Percentiles rank a stretch among this genome's conserved stretches.
Conservation (phyloP, 2,113 vertebrate genomes). For the Notiomystis cincta region DNA sequence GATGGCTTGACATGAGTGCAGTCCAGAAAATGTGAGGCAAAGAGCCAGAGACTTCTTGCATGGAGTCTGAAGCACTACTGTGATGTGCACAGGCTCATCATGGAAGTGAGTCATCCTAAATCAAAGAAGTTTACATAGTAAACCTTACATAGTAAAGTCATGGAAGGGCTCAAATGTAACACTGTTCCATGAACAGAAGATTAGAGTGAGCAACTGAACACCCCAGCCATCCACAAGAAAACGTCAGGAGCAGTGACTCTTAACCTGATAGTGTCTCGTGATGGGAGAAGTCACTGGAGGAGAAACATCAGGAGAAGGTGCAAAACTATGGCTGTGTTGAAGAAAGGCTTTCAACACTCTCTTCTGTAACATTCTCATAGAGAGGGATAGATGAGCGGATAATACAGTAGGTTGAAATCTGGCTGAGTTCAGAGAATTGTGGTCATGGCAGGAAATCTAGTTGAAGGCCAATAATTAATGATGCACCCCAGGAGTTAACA, state of each 20-base stretch:
- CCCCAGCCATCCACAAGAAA: neutral
- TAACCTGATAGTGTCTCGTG: neutral
- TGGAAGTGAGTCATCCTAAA: neutral
- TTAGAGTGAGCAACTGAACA: neutral
- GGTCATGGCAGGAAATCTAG: neutral
- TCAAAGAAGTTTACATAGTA: neutral
- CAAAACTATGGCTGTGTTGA: neutral
- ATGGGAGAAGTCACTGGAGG: neutral
- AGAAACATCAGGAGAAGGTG: neutral
- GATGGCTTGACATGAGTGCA: neutral
- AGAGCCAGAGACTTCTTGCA: neutral
- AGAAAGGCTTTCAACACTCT: neutral
- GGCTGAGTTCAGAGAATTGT: neutral
- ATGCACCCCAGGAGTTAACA: neutral
- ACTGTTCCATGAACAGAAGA: neutral
- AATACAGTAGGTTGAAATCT: neutral
- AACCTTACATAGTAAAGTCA: neutral
- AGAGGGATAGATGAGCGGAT: neutral
- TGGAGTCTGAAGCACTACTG: neutral
- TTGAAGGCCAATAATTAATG: neutral
- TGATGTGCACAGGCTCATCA: rapidly evolving
- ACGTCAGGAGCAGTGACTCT: neutral
- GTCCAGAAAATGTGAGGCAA: neutral
- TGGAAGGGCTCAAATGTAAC: neutral
- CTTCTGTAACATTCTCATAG: neutral